Conservation (phyloP, 2,888 invertebrate species). For the Trachelus stipa region DNA sequence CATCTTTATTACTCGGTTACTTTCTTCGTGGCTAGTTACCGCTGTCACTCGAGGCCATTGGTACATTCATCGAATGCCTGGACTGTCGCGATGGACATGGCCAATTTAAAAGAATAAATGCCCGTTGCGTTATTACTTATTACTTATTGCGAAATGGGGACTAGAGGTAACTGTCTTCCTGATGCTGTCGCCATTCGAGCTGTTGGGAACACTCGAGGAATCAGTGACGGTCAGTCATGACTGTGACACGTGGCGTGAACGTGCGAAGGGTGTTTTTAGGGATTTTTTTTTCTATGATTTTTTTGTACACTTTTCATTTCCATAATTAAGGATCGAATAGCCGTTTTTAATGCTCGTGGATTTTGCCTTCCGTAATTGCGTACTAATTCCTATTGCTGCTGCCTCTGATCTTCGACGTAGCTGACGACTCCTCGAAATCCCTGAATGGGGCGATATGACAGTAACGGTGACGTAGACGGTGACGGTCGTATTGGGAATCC, state of each 20-base stretch:
- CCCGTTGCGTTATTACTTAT: conserved; percentile 13
- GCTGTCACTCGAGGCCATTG: background rate
- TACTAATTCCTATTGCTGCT: conserved; percentile 55
- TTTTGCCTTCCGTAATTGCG: background rate
- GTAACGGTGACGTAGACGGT: background rate
- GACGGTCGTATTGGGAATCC: background rate
- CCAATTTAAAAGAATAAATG: conserved; percentile 22
- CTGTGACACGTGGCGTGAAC: background rate
- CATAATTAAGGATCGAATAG: background rate
- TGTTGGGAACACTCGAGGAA: background rate
- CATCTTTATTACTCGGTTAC: background rate
- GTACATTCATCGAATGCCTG: background rate
- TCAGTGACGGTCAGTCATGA: background rate
- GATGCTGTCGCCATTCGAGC: background rate
- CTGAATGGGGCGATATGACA: conserved; percentile 12
- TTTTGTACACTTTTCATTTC: background rate
- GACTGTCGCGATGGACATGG: background rate
- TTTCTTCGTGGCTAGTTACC: background rate
- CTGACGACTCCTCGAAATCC: conserved; percentile 59
- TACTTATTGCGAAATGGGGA: background rate
- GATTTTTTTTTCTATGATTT: background rate
- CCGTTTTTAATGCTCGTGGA: background rate
- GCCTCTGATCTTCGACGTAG: conserved; percentile 60
- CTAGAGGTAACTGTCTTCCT: background rate
- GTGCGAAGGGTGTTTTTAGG: background rate